Evolutionary conservation across 2,888 invertebrate genomes (phyloP), one percentile per base, ranked within the genome.

Genomic region (Apamea sordens): DNA sequence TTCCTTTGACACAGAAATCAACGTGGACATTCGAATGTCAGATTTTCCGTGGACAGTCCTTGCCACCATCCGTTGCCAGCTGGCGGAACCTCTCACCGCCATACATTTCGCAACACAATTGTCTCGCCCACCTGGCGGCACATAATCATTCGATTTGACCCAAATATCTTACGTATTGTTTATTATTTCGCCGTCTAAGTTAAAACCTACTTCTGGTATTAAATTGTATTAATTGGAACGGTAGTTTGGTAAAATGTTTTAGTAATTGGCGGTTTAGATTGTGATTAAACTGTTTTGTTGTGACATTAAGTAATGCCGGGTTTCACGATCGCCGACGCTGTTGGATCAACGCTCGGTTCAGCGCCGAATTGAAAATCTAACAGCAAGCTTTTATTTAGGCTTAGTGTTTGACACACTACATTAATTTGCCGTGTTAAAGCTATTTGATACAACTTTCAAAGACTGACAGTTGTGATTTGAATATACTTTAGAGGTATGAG

Each of bases 91-190:
- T 85, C 86, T 91, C 89, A 89, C 90, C 82, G 63, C 61, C 79
- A 71, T 72, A 47, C 28, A 86, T 79, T 84, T 90, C 87, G 90
- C 90, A 92, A 93, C 77, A 64, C 88, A 85, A 91, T 91, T 91
- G 91, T 91, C 83, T 88, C 68, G 82, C 74, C 86, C 82, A 88
- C 83, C 86, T 85, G 83, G 84, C 84, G 78, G 76, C 74, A 80
- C 77, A 87, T 87, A 91, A 89, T 90, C 83, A 86, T 74, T 83
- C 77, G 82, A 76, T 80, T 83, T 86, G 89, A 88, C 89, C 89
- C 79, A 84, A 89, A 88, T 89, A 85, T 86, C 73, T 77, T 41
- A 67, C 11, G 74, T 83, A 89, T 89, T 90, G 88, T 90, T 88
- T 86, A 88, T 86, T 77, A 80, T 77, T 86, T 80, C 73, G 71